Percentiles rank a stretch among this genome's conserved stretches.
These are phyloP conservation scores for Riparia riparia DNA, from an alignment of 2,113 vertebrate genomes.

Conservation along the genomic window DNA sequence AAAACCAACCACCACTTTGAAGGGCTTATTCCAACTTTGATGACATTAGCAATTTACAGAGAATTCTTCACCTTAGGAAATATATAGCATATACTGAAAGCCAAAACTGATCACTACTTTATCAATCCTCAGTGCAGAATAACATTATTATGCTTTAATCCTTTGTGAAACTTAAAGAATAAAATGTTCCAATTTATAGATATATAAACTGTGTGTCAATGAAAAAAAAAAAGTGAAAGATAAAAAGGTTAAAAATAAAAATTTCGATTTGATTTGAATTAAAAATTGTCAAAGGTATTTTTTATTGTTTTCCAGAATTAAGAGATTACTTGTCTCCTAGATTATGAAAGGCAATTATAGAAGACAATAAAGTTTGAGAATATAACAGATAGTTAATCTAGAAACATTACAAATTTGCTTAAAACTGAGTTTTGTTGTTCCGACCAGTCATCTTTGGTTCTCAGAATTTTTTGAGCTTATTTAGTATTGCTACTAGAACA, in stretches of 20 bases:
- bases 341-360: neutral
- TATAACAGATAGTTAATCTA: neutral
- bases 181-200: neutral
- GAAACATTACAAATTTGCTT: neutral
- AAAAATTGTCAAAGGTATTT: neutral
- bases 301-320: neutral
- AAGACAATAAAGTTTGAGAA: neutral
- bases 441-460: neutral
- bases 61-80: neutral
- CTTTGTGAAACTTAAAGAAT: neutral
- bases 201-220: neutral
- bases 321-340: neutral
- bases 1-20: neutral
- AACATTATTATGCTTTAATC: neutral
- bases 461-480: neutral
- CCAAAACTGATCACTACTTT: neutral
- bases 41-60: neutral
- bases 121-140: neutral
- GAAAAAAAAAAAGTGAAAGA: neutral
- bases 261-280: neutral
- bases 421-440: neutral
- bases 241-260: accelerated
- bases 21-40: neutral
- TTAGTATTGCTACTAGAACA: neutral
- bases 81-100: neutral